Conservation (phyloP, 2,797 vertebrate genomes). For the Adelosebastes latens region DNA sequence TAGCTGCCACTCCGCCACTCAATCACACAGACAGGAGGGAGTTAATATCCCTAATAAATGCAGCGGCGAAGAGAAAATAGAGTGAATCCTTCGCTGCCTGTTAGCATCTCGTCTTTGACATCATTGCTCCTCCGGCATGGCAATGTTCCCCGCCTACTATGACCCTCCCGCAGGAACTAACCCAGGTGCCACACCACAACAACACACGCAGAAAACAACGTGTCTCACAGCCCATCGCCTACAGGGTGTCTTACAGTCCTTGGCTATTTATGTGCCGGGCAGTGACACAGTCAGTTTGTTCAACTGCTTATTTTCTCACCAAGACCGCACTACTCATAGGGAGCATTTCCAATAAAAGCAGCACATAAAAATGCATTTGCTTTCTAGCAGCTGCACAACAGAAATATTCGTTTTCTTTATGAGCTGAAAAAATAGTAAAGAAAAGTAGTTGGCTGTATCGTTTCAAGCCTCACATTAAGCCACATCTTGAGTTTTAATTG, state of each 20-base stretch:
- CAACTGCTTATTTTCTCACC: slow-evolving; percentile 32
- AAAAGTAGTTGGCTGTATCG: not conserved
- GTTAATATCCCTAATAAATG: slow-evolving; percentile 54
- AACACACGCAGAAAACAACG: slow-evolving; percentile 46
- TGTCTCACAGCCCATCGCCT: slow-evolving; percentile 59
- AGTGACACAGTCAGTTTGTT: slow-evolving; percentile 45
- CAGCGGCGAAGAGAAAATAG: slow-evolving; percentile 40
- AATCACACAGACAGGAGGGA: slow-evolving; percentile 37
- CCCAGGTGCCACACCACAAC: slow-evolving; percentile 26
- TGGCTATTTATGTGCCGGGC: slow-evolving; percentile 54
- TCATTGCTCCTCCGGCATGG: slow-evolving; percentile 58
- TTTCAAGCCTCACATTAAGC: not conserved
- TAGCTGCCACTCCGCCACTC: slow-evolving; percentile 10
- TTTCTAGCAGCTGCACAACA: slow-evolving; percentile 18
- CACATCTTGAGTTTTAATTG: slow-evolving; percentile 7
- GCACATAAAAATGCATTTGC: slow-evolving; percentile 23
- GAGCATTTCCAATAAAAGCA: slow-evolving; percentile 8
- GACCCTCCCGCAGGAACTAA: slow-evolving; percentile 60
- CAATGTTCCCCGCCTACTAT: slow-evolving; percentile 29
- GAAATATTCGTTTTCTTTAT: slow-evolving; percentile 32
- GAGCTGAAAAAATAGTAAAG: slow-evolving; percentile 20
- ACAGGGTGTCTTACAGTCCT: slow-evolving; percentile 28
- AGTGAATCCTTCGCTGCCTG: slow-evolving; percentile 53
- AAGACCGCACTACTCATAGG: not conserved
- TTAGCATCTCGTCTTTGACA: slow-evolving; percentile 69